A percentile compares a stretch with the other conserved stretches of the same genome.
phyloP scores from a whole-genome alignment of 2,113 vertebrate genomes.

The Tupaia chinensis region DNA sequence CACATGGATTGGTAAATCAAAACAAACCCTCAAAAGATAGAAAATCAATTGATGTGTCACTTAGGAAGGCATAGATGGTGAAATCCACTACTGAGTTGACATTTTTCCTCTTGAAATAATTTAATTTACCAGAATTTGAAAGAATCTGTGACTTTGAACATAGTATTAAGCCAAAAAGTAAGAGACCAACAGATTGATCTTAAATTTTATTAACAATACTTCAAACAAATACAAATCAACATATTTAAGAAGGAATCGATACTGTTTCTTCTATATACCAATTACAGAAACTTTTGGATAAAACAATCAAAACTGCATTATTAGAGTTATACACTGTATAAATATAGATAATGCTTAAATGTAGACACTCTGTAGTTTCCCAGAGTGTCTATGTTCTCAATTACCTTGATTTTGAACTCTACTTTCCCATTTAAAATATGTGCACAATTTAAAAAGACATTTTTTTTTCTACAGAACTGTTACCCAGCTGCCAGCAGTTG shows the following conservation, averaged over 20 bases:
- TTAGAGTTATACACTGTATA: not conserved
- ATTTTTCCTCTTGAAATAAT: conserved; percentile 65
- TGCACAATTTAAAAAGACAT: not conserved
- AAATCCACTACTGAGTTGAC: conserved; percentile 63
- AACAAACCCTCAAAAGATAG: conserved; percentile 74
- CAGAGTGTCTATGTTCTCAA: no score
- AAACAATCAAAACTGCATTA: not conserved
- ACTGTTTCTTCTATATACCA: not conserved
- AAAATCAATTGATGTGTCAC: conserved; percentile 76
- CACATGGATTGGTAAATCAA: conserved; percentile 79
- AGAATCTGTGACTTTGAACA: conserved; percentile 55
- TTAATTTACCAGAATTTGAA: conserved; percentile 62
- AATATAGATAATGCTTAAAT: not conserved
- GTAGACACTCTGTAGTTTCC: not conserved
- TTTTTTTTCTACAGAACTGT: conserved; percentile 89
- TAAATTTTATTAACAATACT: conserved; percentile 7
- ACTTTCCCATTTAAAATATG: not conserved
- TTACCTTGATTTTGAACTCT: no score
- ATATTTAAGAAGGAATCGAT: not conserved
- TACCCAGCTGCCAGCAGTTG: conserved; percentile 94
- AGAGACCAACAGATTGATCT: not conserved
- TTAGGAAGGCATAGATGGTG: conserved; percentile 39
- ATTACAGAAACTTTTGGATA: not conserved
- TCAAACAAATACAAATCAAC: conserved; percentile 39
- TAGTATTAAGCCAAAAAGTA: conserved; percentile 34